A percentile compares a stretch with the other conserved stretches of the same genome.
Conservation (phyloP, 2,113 vertebrate genomes). For the Epinephelus moara region DNA sequence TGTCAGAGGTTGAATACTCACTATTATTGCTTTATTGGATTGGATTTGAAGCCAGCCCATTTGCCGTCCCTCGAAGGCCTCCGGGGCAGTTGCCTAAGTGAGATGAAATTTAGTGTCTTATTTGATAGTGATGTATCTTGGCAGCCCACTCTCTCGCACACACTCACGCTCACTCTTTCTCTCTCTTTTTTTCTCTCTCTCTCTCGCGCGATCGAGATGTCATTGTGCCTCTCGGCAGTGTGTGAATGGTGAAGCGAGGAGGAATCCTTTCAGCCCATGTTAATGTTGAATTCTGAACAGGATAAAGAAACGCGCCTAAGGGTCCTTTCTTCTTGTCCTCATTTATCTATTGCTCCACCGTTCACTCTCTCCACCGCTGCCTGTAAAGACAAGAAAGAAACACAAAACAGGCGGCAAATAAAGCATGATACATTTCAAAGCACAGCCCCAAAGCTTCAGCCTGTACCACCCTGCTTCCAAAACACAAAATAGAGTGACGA, state of each 20-base stretch:
- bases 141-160: constrained; percentile 52
- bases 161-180: constrained; percentile 20
- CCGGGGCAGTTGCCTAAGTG: constrained; percentile 65
- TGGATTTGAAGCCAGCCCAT: constrained; percentile 60
- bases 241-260: constrained; percentile 67
- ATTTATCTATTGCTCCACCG: constrained; percentile 58
- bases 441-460: constrained; percentile 47
- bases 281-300: constrained; percentile 72
- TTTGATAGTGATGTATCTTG: constrained; percentile 73
- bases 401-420: constrained; percentile 54
- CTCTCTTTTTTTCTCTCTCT: not conserved
- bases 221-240: constrained; percentile 58
- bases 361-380: constrained; percentile 41
- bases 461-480: constrained; percentile 14
- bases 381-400: constrained; percentile 43
- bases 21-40: constrained; percentile 59
- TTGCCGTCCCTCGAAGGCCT: constrained; percentile 53
- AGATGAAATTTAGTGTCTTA: constrained; percentile 67
- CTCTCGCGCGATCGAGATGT: constrained; percentile 51
- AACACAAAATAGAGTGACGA: constrained; percentile 21
- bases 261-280: constrained; percentile 79
- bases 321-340: constrained; percentile 62
- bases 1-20: constrained; percentile 63
- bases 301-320: constrained; percentile 66
- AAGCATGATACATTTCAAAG: constrained; percentile 62